Evolutionary conservation across 1,140 invertebrate genomes (phyloP).

Genomic region (Drosophila pruinosa): DNA sequence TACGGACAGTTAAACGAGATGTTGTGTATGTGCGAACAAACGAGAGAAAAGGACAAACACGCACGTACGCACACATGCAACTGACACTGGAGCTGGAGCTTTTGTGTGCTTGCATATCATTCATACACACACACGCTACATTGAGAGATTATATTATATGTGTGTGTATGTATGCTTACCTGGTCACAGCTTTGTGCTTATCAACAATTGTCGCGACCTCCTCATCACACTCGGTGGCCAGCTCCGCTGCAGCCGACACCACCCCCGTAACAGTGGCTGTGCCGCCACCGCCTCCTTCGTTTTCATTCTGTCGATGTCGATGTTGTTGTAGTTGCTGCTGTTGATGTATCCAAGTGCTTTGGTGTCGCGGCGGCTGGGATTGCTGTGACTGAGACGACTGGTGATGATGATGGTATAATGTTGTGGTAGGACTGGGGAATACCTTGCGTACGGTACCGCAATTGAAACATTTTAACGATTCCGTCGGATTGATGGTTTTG

Average conservation of each 20-base stretch:
- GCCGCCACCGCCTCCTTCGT: conserved; percentile 4
- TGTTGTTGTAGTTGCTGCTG: conserved; percentile 24
- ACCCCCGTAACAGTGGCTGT: conserved; percentile 1
- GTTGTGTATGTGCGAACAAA: background rate
- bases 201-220: conserved; percentile 49
- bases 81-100: conserved; percentile 27
- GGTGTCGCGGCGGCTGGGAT: conserved; percentile 24
- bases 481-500: conserved; percentile 93
- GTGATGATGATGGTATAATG: conserved; percentile 45
- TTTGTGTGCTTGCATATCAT: conserved; percentile 19
- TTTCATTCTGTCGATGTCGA: conserved; percentile 19
- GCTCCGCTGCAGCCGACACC: conserved; percentile 15
- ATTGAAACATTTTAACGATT: conserved; percentile 90
- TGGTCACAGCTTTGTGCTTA: conserved; percentile 55
- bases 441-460: conserved; percentile 87
- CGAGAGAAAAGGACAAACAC: conserved; percentile 16
- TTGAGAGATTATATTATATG: conserved; percentile 3
- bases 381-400: conserved; percentile 31
- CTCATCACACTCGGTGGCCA: conserved; percentile 57
- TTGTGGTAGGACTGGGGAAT: conserved; percentile 66
- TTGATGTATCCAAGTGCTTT: conserved; percentile 40
- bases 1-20: conserved; percentile 15
- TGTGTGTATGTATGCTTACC: conserved; percentile 28
- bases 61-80: conserved; percentile 5
- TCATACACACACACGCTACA: conserved; percentile 9